Base-by-base conservation (phyloP, 2,888 invertebrate species). In the Meteorus cinctellus region DNA sequence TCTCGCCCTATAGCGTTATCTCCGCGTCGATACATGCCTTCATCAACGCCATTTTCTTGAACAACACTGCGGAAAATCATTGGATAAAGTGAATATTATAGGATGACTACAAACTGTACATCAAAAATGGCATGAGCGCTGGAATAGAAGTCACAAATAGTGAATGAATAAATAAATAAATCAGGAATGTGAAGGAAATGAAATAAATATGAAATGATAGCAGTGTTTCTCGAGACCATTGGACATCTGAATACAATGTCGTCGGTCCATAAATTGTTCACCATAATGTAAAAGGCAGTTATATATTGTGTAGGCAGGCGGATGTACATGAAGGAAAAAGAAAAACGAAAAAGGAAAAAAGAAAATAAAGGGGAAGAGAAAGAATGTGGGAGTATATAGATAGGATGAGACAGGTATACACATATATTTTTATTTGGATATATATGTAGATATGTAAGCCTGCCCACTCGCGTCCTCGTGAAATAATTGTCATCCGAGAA, bases 401-500 rank as follows among this genome's bases (percentile, higher is more conserved):
- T 63, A 71, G 74, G 55, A 59, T 73, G 45, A 68, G 72, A 60
- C 74, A 63, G 75, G 65, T 75, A 77, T 74, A 67, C 72, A 76
- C 74, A 73, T 75, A 77, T 65, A 75, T 70, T 48, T 72, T 59
- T 72, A 72, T 55, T 62, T 48, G n/a, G 1, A 48, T 48, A 48
- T 48, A 74, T 29, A 59, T 60, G 67, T 71, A 70, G 67, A 16
- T 72, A 31, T 67, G 75, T 72, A 62, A 45, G 74, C 75, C 74
- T 75, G 55, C 74, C 74, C 67, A 78, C 71, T 59, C 68, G 77
- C 77, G 78, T 81, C 81, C 83, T 85, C 81, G 77, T 82, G 82
- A 83, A 85, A 85, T 85, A 85, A 85, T 85, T 85, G 85, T 85
- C 84, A 84, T 84, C 84, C 82, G 80, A 85, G 84, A 82, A 81